Evolutionary conservation across 2,797 vertebrate species (phyloP).

Genomic region (Epinephelus awoara): DNA sequence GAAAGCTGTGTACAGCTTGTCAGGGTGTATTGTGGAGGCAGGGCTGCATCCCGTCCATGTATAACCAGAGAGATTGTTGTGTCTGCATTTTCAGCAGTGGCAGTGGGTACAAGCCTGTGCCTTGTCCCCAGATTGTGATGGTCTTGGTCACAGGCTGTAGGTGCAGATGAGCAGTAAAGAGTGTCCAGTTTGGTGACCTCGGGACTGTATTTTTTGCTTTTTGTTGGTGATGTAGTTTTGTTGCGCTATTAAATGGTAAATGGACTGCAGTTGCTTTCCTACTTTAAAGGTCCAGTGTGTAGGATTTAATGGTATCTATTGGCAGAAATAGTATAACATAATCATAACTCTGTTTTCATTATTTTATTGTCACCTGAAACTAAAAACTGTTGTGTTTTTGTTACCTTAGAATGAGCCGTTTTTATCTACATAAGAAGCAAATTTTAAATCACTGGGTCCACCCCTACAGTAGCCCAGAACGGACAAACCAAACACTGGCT

Average conservation of each 20-base stretch:
- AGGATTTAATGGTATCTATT: no score
- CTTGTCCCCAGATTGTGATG: background rate
- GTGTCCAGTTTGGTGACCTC: conserved; percentile 8
- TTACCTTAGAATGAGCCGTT: no score
- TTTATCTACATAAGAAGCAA: no score
- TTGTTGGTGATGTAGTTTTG: conserved; percentile 4
- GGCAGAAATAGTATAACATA: no score
- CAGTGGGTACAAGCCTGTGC: background rate
- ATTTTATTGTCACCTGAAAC: no score
- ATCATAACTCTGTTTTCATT: no score
- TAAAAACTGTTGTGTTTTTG: no score
- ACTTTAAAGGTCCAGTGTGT: no score
- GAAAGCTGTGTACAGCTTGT: background rate
- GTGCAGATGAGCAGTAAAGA: background rate
- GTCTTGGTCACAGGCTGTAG: background rate
- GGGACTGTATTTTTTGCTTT: background rate
- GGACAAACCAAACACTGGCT: no score
- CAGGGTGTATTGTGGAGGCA: background rate
- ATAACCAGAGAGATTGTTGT: conserved; percentile 1
- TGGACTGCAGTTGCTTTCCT: no score
- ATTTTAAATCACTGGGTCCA: no score
- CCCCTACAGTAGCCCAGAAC: no score
- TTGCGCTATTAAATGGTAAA: background rate
- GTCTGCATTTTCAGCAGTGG: background rate
- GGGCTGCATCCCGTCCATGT: background rate